Conservation (phyloP, 2,888 invertebrate species). For the Seladonia tumulorum region DNA sequence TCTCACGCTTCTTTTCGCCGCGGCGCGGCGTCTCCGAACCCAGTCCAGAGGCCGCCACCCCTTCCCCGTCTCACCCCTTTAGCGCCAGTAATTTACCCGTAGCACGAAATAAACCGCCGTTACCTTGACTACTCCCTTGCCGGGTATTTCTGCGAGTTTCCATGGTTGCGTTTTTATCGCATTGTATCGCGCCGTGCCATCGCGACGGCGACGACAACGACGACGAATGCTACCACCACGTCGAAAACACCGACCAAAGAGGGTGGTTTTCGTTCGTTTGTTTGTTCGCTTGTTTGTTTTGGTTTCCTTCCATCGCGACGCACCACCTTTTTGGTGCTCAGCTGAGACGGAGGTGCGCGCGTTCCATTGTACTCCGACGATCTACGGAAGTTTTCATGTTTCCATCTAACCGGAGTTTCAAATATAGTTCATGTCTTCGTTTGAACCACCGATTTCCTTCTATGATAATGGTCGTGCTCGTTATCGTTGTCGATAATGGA, state of each 20-base stretch:
- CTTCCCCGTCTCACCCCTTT: constrained; percentile 27
- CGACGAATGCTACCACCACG: constrained; percentile 26
- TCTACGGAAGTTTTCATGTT: constrained; percentile 47
- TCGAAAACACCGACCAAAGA: constrained; percentile 30
- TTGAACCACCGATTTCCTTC: constrained; percentile 20
- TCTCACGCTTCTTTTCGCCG: constrained; percentile 46
- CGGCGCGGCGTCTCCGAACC: constrained; percentile 36
- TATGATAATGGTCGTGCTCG: not conserved
- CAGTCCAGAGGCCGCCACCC: not conserved
- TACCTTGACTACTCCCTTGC: constrained; percentile 74
- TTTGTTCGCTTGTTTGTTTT: constrained; percentile 44
- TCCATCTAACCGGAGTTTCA: constrained; percentile 25
- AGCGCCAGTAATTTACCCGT: constrained; percentile 69
- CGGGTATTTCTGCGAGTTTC: constrained; percentile 68
- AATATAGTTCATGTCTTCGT: constrained; percentile 43
- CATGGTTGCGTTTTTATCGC: constrained; percentile 72
- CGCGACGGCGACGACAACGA: constrained; percentile 54
- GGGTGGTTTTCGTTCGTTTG: constrained; percentile 32
- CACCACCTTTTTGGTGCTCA: constrained; percentile 58
- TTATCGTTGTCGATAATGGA: constrained; percentile 23
- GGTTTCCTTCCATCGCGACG: constrained; percentile 44
- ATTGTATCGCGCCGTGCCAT: constrained; percentile 70
- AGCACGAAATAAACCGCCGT: constrained; percentile 73
- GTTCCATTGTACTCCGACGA: constrained; percentile 48
- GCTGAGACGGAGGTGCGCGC: constrained; percentile 38